Base-by-base conservation (phyloP, 2,113 vertebrate species). In the Lota lota region DNA sequence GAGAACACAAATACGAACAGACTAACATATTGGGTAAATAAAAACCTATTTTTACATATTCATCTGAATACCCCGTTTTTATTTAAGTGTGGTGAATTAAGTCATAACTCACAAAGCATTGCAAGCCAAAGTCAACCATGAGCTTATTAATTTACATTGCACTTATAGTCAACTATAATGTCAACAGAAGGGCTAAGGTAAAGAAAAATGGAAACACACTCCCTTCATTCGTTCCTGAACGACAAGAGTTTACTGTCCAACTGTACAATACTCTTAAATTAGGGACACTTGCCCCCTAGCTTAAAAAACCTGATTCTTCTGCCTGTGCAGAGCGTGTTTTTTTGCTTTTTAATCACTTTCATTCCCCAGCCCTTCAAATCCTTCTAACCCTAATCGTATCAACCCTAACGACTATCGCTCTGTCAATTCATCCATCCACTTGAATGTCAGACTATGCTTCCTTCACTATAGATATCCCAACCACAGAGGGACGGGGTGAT, bases 401-500 rank as follows among this genome's bases (percentile, higher is more conserved):
- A 68, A 73, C 74, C 61, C 57, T 50, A 14, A 5, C 53, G 36
- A 51, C 68, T 63, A 11, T 18, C n/a, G n/a, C 56, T 60, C 63
- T 53, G 17, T 70, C 57, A 66, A 61, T 24, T n/a, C 33, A 69
- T 70, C 67, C 61, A 11, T 72, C 58, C 28, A 11, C 47, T 15
- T 22, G 61, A 78, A 65, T 67, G 63, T 64, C 64, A 19, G 18
- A 10, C 65, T 76, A 47, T 14, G 40, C 40, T 47, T 47, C 11
- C 68, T 18, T 68, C 59, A 0, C 70, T 70, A 47, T 72, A 75
- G 75, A 68, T 77, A 64, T 74, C 72, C 64, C 22, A 20, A 64
- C 60, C 40, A 51, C 64, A 70, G 64, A 75, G 72, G 68, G 74
- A 81, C 76, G 72, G 71, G 76, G 70, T 51, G 82, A 83, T 80